Percentiles rank a stretch among this genome's conserved stretches.
Conservation (phyloP, 2,888 invertebrate species). For the Caprella mutica region DNA sequence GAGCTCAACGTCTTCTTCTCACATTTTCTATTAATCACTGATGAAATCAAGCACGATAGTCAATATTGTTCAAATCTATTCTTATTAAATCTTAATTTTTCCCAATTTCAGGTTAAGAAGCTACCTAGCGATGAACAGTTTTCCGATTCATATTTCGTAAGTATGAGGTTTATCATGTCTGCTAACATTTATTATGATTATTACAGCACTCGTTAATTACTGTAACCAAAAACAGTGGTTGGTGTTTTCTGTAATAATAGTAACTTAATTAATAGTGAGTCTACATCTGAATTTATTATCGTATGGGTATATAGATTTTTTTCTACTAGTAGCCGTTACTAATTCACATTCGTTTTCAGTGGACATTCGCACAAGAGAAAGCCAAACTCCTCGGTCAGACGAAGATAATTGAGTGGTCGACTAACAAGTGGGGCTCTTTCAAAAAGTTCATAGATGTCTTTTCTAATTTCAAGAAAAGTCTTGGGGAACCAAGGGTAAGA, state of each 20-base stretch:
- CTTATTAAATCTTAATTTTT: constrained; percentile 1
- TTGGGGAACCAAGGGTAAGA: constrained; percentile 35
- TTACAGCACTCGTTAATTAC: no score
- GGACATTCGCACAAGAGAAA: constrained; percentile 37
- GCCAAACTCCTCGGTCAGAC: constrained; percentile 34
- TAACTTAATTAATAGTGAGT: not conserved
- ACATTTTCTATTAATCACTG: no score
- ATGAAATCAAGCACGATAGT: no score
- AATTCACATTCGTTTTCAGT: constrained; percentile 39
- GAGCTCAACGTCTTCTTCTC: no score
- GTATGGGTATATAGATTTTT: not conserved
- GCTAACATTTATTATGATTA: not conserved
- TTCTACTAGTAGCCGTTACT: constrained; percentile 11
- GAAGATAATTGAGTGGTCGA: constrained; percentile 35
- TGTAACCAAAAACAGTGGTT: no score
- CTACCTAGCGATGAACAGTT: constrained; percentile 30
- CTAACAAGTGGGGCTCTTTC: constrained; percentile 40
- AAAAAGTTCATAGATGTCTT: constrained; percentile 39
- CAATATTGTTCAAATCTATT: no score
- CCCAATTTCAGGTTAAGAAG: constrained; percentile 27
- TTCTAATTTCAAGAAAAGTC: constrained; percentile 39
- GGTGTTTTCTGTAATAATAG: no score
- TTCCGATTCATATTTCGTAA: constrained; percentile 30
- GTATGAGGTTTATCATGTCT: constrained; percentile 6
- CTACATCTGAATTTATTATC: not conserved